phyloP scores from a whole-genome alignment of 2,113 vertebrate species.

The Antechinus flavipes region DNA sequence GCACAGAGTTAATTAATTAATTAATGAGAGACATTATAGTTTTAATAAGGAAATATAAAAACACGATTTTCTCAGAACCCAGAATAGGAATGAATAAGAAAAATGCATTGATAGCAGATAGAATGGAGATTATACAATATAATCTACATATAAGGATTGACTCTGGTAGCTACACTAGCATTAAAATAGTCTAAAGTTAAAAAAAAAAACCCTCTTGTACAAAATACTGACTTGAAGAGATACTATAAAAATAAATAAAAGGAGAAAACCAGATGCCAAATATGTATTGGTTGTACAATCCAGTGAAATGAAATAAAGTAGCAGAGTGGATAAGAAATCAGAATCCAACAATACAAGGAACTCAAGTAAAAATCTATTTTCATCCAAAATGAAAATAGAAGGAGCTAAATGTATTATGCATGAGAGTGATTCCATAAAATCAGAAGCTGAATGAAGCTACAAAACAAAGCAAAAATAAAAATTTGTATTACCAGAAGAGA shows the following conservation, averaged over 20 bases:
- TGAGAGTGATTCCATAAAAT: background rate
- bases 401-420: background rate
- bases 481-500: background rate
- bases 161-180: background rate
- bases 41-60: background rate
- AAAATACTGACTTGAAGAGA: background rate
- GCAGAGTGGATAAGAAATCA: background rate
- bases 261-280: background rate
- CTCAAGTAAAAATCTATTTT: background rate
- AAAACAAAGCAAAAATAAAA: background rate
- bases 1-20: background rate
- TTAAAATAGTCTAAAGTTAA: background rate
- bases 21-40: background rate
- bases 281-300: background rate
- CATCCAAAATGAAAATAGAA: background rate
- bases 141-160: background rate
- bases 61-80: background rate
- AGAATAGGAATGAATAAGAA: background rate
- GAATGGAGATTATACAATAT: background rate
- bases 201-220: background rate
- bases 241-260: background rate
- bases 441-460: background rate
- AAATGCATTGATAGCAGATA: background rate
- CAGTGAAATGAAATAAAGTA: background rate
- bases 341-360: background rate